phyloP scores from a whole-genome alignment of 2,888 invertebrate genomes.

The Epinotia bilunana region DNA sequence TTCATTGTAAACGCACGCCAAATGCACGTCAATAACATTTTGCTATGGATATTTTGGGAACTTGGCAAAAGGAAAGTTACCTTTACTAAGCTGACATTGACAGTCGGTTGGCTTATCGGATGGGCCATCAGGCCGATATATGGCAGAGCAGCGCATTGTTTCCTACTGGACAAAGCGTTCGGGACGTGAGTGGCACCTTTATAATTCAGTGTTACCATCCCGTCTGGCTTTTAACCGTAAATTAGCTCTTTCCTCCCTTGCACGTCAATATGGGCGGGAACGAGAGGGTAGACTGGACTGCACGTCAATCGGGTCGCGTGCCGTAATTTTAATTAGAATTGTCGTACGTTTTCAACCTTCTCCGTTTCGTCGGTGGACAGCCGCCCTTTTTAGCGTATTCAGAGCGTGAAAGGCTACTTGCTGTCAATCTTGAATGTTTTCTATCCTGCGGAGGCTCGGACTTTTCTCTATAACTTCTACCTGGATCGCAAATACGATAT shows the following conservation, averaged over 20 bases:
- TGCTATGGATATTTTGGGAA: background rate
- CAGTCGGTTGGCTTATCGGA: constrained; percentile 18
- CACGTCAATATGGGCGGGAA: background rate
- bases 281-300: constrained; percentile 2
- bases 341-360: constrained; percentile 26
- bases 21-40: background rate
- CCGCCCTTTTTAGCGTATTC: constrained; percentile 42
- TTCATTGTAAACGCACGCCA: background rate
- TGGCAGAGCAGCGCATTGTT: constrained; percentile 19
- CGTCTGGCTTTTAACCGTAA: constrained; percentile 12
- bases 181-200: constrained; percentile 27
- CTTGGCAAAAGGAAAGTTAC: background rate
- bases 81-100: constrained; percentile 12
- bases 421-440: constrained; percentile 17
- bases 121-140: constrained; percentile 20
- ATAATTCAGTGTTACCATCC: constrained; percentile 35
- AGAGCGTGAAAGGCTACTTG: constrained; percentile 44
- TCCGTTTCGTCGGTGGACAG: constrained; percentile 31
- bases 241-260: constrained; percentile 23
- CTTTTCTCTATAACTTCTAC: background rate
- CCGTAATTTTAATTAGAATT: constrained; percentile 42
- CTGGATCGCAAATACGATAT: background rate
- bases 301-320: constrained; percentile 42
- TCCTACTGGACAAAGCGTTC: background rate
- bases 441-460: background rate